Percentiles rank a stretch among this genome's conserved stretches.
Conservation (phyloP, 2,888 invertebrate species). For the Idaea aversata region DNA sequence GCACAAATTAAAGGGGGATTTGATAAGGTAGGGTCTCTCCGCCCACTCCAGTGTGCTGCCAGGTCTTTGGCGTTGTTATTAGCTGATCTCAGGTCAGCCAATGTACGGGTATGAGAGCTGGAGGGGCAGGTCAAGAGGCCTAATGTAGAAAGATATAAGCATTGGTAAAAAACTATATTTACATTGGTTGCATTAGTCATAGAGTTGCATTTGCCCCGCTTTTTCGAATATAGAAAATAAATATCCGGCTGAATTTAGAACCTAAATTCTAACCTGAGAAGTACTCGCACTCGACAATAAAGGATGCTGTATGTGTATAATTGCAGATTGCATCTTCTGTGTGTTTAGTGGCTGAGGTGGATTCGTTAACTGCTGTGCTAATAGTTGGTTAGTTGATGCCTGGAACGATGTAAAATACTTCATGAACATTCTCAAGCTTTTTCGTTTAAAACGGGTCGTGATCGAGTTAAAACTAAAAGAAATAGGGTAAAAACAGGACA, state of each 20-base stretch:
- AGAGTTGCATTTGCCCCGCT: too few relatives aligned
- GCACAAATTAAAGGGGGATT: too few relatives aligned
- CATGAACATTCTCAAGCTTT: not conserved
- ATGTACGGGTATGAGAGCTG: too few relatives aligned
- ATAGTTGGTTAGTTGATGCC: constrained; percentile 73
- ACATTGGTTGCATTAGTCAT: too few relatives aligned
- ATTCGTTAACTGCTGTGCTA: constrained; percentile 75
- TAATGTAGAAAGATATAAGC: too few relatives aligned
- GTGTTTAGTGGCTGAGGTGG: constrained; percentile 76
- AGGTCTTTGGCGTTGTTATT: too few relatives aligned
- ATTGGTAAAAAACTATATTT: too few relatives aligned
- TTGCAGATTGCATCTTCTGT: constrained; percentile 75
- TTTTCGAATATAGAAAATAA: too few relatives aligned
- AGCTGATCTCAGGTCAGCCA: too few relatives aligned
- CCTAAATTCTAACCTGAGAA: constrained; percentile 51
- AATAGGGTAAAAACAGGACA: not conserved
- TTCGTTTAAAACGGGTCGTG: not conserved
- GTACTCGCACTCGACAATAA: constrained; percentile 69
- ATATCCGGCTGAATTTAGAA: not conserved
- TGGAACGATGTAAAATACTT: constrained; percentile 40
- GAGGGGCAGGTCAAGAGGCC: too few relatives aligned
- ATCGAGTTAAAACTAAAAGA: not conserved
- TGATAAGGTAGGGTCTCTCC: too few relatives aligned
- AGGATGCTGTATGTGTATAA: constrained; percentile 76
- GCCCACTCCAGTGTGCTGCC: too few relatives aligned